Evolutionary conservation across 2,888 invertebrate genomes (phyloP).

Genomic region (Philhelius pedissequus): DNA sequence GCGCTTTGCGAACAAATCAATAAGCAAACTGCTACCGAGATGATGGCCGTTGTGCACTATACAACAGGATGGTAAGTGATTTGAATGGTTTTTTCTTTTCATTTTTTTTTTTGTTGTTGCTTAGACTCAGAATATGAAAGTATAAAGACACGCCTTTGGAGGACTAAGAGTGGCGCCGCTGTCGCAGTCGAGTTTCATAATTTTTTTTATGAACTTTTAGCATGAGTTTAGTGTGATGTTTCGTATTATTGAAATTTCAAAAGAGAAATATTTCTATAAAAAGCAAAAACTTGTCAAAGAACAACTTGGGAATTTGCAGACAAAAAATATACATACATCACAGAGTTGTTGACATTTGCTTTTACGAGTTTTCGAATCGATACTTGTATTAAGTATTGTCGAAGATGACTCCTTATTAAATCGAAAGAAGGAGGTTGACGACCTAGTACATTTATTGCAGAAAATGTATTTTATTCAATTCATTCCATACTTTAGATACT

Average conservation of each 20-base stretch:
- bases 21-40: constrained; percentile 80
- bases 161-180: neutral
- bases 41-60: constrained; percentile 84
- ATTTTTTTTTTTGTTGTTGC: constrained; percentile 3
- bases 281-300: neutral
- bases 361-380: neutral
- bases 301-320: neutral
- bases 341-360: neutral
- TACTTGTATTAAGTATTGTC: neutral
- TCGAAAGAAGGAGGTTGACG: neutral
- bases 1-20: constrained; percentile 79
- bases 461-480: too few relatives aligned
- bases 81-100: constrained; percentile 20
- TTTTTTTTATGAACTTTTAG: neutral
- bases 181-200: neutral
- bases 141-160: neutral
- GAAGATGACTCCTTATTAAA: neutral
- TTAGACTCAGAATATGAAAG: neutral
- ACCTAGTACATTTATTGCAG: too few relatives aligned
- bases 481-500: too few relatives aligned
- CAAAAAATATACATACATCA: neutral
- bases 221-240: neutral
- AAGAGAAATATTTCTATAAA: neutral
- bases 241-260: neutral
- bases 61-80: constrained; percentile 85